Conservation (phyloP, 2,888 invertebrate species). For the Eilema griseolum region DNA sequence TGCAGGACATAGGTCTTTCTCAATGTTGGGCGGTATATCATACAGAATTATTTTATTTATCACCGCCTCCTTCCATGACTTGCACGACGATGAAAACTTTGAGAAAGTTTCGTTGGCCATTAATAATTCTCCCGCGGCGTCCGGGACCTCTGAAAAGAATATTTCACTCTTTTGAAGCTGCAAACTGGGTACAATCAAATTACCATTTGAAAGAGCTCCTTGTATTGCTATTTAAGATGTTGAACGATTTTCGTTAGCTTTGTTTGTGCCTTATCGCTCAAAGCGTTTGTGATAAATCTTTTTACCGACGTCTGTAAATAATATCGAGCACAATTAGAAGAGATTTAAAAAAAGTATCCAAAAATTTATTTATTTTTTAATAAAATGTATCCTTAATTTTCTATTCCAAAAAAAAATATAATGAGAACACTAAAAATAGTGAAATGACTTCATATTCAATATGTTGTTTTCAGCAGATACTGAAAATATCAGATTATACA, state of each 20-base stretch:
- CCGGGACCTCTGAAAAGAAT: slow-evolving; percentile 78
- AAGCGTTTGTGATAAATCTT: slow-evolving; percentile 49
- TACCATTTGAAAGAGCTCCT: slow-evolving; percentile 79
- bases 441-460: too few relatives aligned
- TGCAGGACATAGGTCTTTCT: too few relatives aligned
- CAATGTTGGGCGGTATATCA: too few relatives aligned
- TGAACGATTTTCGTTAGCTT: slow-evolving; percentile 71
- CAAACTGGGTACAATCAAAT: slow-evolving; percentile 83
- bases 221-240: slow-evolving; percentile 73
- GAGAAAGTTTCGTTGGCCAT: slow-evolving; percentile 72
- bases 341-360: background rate
- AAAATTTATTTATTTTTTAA: background rate
- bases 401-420: background rate
- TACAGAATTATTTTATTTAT: too few relatives aligned
- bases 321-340: slow-evolving; percentile 14
- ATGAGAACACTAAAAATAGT: too few relatives aligned
- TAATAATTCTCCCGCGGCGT: slow-evolving; percentile 78
- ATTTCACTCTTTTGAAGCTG: slow-evolving; percentile 81
- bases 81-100: slow-evolving; percentile 60
- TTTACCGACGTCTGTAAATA: slow-evolving; percentile 35
- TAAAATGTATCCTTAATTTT: background rate
- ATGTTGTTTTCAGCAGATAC: too few relatives aligned
- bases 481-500: too few relatives aligned
- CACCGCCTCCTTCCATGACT: slow-evolving; percentile 47
- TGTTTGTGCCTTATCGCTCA: slow-evolving; percentile 59